Percentiles rank a stretch among this genome's conserved stretches.
phyloP scores from a whole-genome alignment of 2,797 vertebrate species.

The Diplodus sargus region DNA sequence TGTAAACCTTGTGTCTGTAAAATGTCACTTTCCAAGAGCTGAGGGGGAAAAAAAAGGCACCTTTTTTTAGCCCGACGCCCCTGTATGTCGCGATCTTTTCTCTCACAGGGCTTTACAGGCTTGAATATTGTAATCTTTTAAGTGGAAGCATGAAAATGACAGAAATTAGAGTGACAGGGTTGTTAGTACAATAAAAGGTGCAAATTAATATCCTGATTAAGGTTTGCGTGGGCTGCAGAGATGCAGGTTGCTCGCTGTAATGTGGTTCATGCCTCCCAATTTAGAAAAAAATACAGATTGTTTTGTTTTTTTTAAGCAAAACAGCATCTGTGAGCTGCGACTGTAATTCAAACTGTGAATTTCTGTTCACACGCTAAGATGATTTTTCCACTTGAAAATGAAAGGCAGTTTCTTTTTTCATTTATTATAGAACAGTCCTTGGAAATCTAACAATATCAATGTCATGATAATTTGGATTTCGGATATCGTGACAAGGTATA shows the following conservation, averaged over 20 bases:
- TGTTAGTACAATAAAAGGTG: constrained; percentile 45
- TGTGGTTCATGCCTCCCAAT: constrained; percentile 30
- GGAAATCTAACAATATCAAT: too few relatives aligned
- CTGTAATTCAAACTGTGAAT: constrained; percentile 13
- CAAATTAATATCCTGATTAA: constrained; percentile 50
- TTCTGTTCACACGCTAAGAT: not conserved
- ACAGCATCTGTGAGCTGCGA: constrained; percentile 1
- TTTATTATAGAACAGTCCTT: not conserved
- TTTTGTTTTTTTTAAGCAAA: constrained; percentile 6
- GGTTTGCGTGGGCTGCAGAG: constrained; percentile 41
- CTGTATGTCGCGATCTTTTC: constrained; percentile 2
- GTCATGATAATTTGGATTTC: too few relatives aligned
- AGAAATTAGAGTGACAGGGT: constrained; percentile 46
- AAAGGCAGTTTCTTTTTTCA: not conserved
- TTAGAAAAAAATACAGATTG: constrained; percentile 3
- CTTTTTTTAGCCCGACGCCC: constrained; percentile 16
- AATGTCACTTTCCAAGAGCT: constrained; percentile 14
- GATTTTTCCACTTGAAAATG: constrained; percentile 7
- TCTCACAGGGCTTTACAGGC: constrained; percentile 19
- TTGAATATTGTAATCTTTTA: constrained; percentile 32
- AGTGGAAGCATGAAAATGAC: constrained; percentile 42
- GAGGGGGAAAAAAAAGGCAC: not conserved
- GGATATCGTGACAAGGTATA: too few relatives aligned
- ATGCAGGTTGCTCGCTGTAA: constrained; percentile 31
- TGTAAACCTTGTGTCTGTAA: not conserved